phyloP scores from a whole-genome alignment of 92 coral and sea anemone species.

The Micromussa lordhowensis region DNA sequence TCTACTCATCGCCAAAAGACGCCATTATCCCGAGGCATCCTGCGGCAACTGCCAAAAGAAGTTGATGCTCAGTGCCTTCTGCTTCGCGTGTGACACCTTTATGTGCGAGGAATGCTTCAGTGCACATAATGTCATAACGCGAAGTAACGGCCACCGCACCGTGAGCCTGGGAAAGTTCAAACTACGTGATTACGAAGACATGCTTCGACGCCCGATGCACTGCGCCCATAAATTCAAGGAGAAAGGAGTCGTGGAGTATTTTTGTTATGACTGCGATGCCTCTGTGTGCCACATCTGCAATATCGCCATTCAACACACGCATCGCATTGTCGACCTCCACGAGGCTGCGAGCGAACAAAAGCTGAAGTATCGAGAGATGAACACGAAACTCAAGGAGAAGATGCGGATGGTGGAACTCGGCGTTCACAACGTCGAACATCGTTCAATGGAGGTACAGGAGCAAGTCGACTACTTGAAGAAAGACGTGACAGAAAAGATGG shows the following conservation, averaged over 20 bases:
- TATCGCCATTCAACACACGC: conserved; percentile 90
- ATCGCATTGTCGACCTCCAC: conserved; percentile 81
- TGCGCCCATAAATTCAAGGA: conserved; percentile 93
- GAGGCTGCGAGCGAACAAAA: conserved; percentile 91
- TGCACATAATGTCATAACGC: conserved; percentile 83
- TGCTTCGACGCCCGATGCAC: conserved; percentile 72
- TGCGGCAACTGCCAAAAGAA: conserved; percentile 89
- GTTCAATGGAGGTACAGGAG: conserved; percentile 84
- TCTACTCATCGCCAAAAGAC: conserved; percentile 78
- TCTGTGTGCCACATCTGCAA: conserved; percentile 91
- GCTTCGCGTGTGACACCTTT: conserved; percentile 86
- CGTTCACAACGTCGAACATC: conserved; percentile 79
- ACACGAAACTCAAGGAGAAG: conserved; percentile 69
- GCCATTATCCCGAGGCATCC: conserved; percentile 76
- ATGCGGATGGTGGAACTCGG: conserved; percentile 78
- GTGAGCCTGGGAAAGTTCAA: conserved; percentile 78
- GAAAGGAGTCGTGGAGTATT: conserved; percentile 86
- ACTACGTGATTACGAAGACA: conserved; percentile 81
- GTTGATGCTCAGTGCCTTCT: conserved; percentile 73
- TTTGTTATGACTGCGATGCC: conserved; percentile 88
- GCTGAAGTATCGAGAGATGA: conserved; percentile 74
- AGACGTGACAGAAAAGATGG: conserved; percentile 86
- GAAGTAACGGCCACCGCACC: conserved; percentile 78
- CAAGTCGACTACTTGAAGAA: conserved; percentile 86
- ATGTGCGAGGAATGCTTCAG: conserved; percentile 93